Evolutionary conservation across 2,888 invertebrate genomes (phyloP).

Genomic region (Caenorhabditis doughertyi): DNA sequence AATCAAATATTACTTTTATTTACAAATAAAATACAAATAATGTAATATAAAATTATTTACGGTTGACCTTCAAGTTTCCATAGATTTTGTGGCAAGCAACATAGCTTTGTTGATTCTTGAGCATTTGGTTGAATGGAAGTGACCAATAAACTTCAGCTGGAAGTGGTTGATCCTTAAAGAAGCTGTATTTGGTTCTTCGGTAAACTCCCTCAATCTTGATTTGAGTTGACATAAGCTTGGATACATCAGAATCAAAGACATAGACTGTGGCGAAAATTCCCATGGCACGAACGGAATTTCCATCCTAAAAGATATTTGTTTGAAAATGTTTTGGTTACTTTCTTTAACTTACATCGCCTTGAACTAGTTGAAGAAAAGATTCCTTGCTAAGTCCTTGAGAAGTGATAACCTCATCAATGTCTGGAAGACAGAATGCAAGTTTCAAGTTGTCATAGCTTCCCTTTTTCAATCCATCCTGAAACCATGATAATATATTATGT

Average conservation of each 20-base stretch:
- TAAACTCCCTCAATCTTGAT: slow-evolving; percentile 78
- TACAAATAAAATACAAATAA: slow-evolving; percentile 48
- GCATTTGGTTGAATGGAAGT: slow-evolving; percentile 81
- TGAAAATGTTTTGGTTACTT: neutral
- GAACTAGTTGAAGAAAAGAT: slow-evolving; percentile 78
- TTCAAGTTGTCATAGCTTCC: slow-evolving; percentile 81
- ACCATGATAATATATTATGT: too few species aligned
- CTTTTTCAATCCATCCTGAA: slow-evolving; percentile 76
- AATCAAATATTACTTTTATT: slow-evolving; percentile 47
- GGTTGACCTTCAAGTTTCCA: slow-evolving; percentile 79
- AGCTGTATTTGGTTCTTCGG: slow-evolving; percentile 77
- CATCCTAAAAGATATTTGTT: slow-evolving; percentile 69
- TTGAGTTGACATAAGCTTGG: slow-evolving; percentile 80
- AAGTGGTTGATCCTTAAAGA: slow-evolving; percentile 80
- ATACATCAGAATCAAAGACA: slow-evolving; percentile 80
- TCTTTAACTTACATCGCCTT: slow-evolving; percentile 74
- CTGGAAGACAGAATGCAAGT: slow-evolving; percentile 80
- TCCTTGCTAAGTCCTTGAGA: slow-evolving; percentile 80
- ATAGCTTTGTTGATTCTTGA: slow-evolving; percentile 79
- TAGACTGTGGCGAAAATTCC: slow-evolving; percentile 82
- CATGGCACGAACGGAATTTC: slow-evolving; percentile 75
- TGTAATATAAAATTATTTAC: slow-evolving; percentile 32
- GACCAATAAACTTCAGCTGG: slow-evolving; percentile 81
- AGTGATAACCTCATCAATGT: slow-evolving; percentile 79
- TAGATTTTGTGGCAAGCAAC: slow-evolving; percentile 82